Percentiles rank a stretch among this genome's conserved stretches.
phyloP scores from a whole-genome alignment of 2,797 vertebrate genomes.

The Sarcophilus harrisii region DNA sequence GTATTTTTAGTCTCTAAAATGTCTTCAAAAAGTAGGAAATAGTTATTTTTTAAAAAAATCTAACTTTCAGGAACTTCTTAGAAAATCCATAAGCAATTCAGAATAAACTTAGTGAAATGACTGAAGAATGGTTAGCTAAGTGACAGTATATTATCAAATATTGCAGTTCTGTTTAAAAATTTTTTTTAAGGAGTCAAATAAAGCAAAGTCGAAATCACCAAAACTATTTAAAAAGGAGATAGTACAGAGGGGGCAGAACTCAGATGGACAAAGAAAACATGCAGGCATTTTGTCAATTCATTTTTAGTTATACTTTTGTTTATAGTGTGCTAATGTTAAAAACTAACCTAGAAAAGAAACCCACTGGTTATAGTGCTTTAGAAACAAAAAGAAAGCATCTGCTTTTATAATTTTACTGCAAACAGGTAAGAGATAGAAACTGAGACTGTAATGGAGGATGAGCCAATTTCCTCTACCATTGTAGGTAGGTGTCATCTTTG shows the following conservation, averaged over 20 bases:
- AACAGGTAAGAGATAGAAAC: not conserved
- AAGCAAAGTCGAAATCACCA: not conserved
- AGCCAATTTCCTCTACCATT: not conserved
- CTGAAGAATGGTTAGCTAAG: not conserved
- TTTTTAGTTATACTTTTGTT: not conserved
- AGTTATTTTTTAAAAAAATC: constrained; percentile 33
- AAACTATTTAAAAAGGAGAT: not conserved
- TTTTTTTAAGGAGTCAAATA: not conserved
- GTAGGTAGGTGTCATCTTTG: not conserved
- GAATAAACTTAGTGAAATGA: constrained; percentile 41
- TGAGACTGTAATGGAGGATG: not conserved
- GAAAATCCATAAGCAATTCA: constrained; percentile 46
- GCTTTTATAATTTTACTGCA: not conserved
- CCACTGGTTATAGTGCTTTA: not conserved
- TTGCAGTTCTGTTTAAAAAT: not conserved
- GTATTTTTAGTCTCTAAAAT: constrained; percentile 18
- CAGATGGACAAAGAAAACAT: not conserved
- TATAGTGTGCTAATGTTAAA: not conserved
- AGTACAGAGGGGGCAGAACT: not conserved
- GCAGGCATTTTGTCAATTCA: not conserved
- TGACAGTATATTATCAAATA: not conserved
- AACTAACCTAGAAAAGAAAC: not conserved
- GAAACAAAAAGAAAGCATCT: not conserved
- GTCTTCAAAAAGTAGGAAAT: constrained; percentile 20
- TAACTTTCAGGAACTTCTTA: constrained; percentile 29